A percentile compares a stretch with the other conserved stretches of the same genome.
Conservation (phyloP, 1,140 invertebrate species). For the Schlechtendalia chinensis region DNA sequence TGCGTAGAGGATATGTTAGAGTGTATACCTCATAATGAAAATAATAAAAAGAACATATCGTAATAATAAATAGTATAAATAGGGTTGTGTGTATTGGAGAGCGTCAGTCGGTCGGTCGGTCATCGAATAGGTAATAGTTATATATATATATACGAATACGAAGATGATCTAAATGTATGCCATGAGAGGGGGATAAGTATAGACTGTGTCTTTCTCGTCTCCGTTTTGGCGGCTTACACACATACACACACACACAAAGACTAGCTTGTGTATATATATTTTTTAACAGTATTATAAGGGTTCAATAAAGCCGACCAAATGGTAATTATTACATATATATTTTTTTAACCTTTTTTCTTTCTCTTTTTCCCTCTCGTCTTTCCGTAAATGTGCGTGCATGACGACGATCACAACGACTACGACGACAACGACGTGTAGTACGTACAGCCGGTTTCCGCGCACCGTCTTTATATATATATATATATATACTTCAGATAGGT, state of each 20-base stretch:
- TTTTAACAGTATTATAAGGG: not conserved
- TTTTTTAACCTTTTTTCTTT: not conserved
- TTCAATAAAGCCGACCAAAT: slow-evolving; percentile 32
- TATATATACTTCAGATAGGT: no score
- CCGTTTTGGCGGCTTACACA: slow-evolving; percentile 22
- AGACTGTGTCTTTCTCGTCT: slow-evolving; percentile 16
- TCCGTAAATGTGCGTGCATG: not conserved
- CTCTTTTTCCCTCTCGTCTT: not conserved
- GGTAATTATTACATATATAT: slow-evolving; percentile 16
- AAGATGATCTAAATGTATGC: no score
- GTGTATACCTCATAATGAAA: no score
- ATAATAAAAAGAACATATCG: no score
- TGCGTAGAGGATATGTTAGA: no score
- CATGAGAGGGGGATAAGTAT: slow-evolving; percentile 1
- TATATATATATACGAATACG: no score
- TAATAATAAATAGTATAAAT: no score
- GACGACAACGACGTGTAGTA: not conserved
- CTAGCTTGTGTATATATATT: not conserved
- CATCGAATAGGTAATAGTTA: no score
- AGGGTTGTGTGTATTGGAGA: no score
- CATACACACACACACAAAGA: not conserved
- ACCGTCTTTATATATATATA: not conserved
- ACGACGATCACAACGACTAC: no score
- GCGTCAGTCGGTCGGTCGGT: no score
- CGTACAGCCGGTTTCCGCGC: slow-evolving; percentile 9